phyloP scores from a whole-genome alignment of 2,888 invertebrate genomes.

The Watsonalla cultraria region DNA sequence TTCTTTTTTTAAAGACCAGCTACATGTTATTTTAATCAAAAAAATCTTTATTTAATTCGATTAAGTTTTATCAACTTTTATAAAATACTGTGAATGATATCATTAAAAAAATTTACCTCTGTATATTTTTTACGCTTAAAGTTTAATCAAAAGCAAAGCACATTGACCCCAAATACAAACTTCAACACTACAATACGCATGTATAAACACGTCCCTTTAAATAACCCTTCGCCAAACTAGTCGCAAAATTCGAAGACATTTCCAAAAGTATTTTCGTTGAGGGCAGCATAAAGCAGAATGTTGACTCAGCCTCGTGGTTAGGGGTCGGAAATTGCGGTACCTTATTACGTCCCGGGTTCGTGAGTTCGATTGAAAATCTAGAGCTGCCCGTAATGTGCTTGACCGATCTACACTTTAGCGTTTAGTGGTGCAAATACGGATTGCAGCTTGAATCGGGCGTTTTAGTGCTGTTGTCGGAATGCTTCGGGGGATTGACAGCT shows the following conservation, averaged over 20 bases:
- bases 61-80: no score
- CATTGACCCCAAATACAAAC: not conserved
- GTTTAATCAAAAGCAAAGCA: not conserved
- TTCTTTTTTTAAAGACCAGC: no score
- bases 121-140: no score
- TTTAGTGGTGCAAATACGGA: conserved; percentile 15
- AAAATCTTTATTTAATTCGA: no score
- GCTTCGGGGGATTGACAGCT: not conserved
- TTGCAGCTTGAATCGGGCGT: not conserved
- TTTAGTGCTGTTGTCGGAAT: not conserved
- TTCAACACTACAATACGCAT: not conserved
- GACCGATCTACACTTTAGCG: conserved; percentile 21
- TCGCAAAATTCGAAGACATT: conserved; percentile 18
- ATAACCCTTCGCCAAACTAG: not conserved
- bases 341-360: conserved; percentile 66
- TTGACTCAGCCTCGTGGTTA: conserved; percentile 49
- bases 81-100: no score
- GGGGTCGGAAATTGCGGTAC: conserved; percentile 67
- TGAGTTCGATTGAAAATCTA: conserved; percentile 53
- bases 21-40: no score
- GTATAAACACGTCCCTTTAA: not conserved
- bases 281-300: conserved; percentile 49
- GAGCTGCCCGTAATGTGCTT: conserved; percentile 45
- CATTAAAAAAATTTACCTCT: no score
- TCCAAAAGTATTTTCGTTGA: conserved; percentile 44